These are phyloP conservation scores for Erythrocercus mccallii DNA, from an alignment of 2,113 vertebrate genomes.

Conservation along the genomic window DNA sequence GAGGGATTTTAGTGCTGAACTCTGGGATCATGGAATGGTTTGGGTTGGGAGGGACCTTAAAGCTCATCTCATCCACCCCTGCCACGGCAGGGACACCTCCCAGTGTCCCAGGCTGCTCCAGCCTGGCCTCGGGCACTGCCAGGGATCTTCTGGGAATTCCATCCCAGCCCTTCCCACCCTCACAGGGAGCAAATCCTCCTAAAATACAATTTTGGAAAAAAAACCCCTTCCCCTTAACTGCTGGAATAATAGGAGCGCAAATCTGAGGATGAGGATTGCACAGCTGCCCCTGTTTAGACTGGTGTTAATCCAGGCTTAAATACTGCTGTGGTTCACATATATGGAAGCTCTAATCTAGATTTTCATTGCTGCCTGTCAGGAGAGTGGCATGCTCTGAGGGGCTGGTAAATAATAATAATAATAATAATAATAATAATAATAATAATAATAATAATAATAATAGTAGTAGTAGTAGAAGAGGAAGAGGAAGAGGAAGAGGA, in stretches of 20 bases:
- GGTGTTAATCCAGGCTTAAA: not conserved
- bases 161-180: not conserved
- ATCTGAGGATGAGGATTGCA: not conserved
- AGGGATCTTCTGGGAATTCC: not conserved
- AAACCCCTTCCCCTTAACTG: no score
- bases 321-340: not conserved
- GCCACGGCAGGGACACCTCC: not conserved
- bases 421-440: not conserved
- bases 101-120: not conserved
- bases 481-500: no score
- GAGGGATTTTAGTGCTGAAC: rapidly evolving
- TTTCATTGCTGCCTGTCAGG: not conserved
- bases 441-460: no score
- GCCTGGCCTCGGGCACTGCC: rapidly evolving
- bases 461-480: not conserved
- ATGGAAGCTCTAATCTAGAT: not conserved
- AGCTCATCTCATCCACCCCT: not conserved
- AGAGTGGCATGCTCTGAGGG: not conserved
- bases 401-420: not conserved
- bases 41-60: not conserved
- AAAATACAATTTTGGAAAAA: not conserved
- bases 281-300: not conserved
- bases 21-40: not conserved
- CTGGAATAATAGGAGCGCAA: not conserved
- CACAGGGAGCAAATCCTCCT: not conserved